These are phyloP conservation scores for Agrypnus murinus DNA, from an alignment of 2,888 invertebrate species.

Conservation along the genomic window DNA sequence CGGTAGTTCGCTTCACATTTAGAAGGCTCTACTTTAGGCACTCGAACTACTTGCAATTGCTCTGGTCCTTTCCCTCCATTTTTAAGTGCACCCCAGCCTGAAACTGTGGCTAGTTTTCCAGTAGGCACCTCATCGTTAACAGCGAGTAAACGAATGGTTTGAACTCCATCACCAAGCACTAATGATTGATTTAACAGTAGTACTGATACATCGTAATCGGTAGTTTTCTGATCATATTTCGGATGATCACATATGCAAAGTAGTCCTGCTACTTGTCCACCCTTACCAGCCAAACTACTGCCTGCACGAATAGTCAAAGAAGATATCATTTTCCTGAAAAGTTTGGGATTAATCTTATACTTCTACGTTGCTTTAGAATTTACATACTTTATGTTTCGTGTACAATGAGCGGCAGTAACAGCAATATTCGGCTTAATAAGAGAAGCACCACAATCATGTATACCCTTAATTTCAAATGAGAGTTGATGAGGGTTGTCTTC, in stretches of 20 bases:
- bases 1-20: not conserved
- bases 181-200: slow-evolving; percentile 5
- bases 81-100: slow-evolving; percentile 29
- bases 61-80: not conserved
- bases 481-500: slow-evolving; percentile 33
- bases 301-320: slow-evolving; percentile 15
- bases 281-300: not conserved
- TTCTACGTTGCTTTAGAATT: too few relatives aligned
- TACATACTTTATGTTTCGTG: too few relatives aligned
- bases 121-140: not conserved
- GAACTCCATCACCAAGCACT: not conserved
- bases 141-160: slow-evolving; percentile 6
- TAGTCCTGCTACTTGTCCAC: slow-evolving; percentile 22
- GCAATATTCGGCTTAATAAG: slow-evolving; percentile 17
- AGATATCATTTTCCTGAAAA: too few relatives aligned
- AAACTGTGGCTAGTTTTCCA: slow-evolving; percentile 9
- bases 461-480: not conserved
- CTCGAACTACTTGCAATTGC: slow-evolving; percentile 9
- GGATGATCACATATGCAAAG: slow-evolving; percentile 24
- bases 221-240: not conserved
- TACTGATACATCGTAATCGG: slow-evolving; percentile 28
- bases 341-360: too few relatives aligned
- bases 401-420: slow-evolving; percentile 39
- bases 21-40: slow-evolving; percentile 5
- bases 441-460: slow-evolving; percentile 28